Base-by-base conservation (phyloP, 2,888 invertebrate species). In the Nemotelus nigrinus region DNA sequence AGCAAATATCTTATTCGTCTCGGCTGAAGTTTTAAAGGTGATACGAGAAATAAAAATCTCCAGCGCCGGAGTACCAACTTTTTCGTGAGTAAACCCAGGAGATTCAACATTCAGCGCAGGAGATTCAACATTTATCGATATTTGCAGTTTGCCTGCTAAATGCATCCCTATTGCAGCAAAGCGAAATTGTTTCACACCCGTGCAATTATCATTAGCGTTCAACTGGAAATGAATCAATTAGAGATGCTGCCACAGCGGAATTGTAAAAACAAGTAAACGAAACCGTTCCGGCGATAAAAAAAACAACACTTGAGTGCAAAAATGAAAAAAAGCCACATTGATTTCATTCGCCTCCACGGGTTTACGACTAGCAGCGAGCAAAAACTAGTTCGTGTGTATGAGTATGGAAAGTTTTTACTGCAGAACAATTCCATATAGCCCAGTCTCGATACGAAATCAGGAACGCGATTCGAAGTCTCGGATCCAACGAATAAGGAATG, bases 191-290 rank as follows among this genome's bases (percentile, higher is more conserved):
- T 57, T 39, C 6, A 39, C 5, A 63, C 43, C 2, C 7, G 8
- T 43, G 10, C 41, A 63, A 63, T 63, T 63, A 41, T 39, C 63
- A 63, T 63, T 63, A 63, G 43, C 5, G 41, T 10, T 63, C 43
- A 63, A 63, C 43, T 43, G 39, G 63, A 63, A 63, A 63, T 39
- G 2, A 43, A 63, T 63, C 43, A 43, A 63, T 63, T 63, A 63
- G 44, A 41, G 41, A 4, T 63, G 1, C 39, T 41, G 39, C 39
- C 41, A 4, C 10, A 53, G 53, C 7, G 10, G 10, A 10, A 8
- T 4, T 39, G 41, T 10, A 63, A 7, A 63, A 63, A 63, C 7
- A 6, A 57, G 25, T 25, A 57, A 25, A 4, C 57, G 7, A 10
- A 10, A 57, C 57, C 3, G 57, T 10, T 25, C 3, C 57, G 57